Base-by-base conservation (phyloP, 2,888 invertebrate species). In the Chelonus formosanus region DNA sequence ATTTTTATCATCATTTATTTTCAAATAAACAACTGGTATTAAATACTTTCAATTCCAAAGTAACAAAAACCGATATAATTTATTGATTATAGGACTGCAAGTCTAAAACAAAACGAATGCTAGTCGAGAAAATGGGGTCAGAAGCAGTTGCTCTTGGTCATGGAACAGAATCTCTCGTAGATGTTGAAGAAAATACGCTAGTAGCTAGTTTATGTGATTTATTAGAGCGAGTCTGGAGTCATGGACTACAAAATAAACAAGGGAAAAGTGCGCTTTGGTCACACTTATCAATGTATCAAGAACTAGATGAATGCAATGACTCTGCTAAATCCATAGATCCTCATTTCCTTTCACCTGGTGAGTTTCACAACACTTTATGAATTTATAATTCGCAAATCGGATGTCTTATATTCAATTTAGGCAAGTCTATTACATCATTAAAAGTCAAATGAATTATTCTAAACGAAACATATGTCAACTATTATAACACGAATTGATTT, bases 181-280 rank as follows among this genome's bases (percentile, higher is more conserved):
- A 88, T 10, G 92, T 97, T 0, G 98, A 99, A 85, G 99, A 99
- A 84, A 98, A 97, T 81, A 98, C 98, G 0, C 88, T 99, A 76
- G 98, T 98, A 52, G 98, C 97, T n/a, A 95, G 97, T 65, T 87
- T 99, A 3, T 99, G 99, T 85, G 99, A 99, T 86, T 89, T 99
- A 62, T 85, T 99, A 56, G 99, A 99, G 85, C 89, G 98, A 73
- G 93, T 98, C 35, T 99, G 98, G 98, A 95, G 96, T 0, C 98
- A 99, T 80, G 99, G 98, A 0, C 86, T 98, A 60, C 96, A 96
- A 77, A 93, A 92, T 69, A 98, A 98, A 84, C 92, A 96, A 86
- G 97, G 98, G 5, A 98, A 98, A 86, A 98, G 98, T 0, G 96
- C 98, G 0, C 86, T 99, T 4, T 99, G 99, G 99, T 93, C 95